These are phyloP conservation scores for Muntiacus reevesi DNA, from an alignment of 2,113 vertebrate species.

Conservation along the genomic window DNA sequence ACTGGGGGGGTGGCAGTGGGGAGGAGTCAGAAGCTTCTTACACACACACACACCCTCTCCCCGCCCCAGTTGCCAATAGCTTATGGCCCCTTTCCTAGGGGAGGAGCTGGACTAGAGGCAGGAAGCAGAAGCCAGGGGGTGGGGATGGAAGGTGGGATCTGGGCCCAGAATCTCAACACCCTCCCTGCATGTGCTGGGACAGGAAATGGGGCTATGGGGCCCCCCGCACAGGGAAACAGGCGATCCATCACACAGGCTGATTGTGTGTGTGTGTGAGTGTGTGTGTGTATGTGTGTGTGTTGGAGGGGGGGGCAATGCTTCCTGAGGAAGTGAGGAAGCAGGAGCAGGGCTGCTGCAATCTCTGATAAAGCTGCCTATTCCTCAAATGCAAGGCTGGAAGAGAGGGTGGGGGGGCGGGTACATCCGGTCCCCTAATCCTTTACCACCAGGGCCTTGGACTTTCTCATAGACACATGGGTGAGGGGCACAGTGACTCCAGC, in stretches of 20 bases:
- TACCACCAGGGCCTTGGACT: not conserved
- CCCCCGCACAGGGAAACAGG: constrained; percentile 57
- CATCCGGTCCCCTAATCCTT: not conserved
- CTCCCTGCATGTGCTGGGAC: constrained; percentile 49
- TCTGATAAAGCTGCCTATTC: constrained; percentile 52
- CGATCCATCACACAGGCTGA: constrained; percentile 49
- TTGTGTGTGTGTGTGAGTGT: not conserved
- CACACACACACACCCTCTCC: not conserved
- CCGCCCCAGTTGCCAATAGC: not conserved
- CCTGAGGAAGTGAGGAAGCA: constrained; percentile 75
- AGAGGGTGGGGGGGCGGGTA: not conserved
- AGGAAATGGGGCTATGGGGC: constrained; percentile 69
- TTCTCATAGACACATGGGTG: not conserved
- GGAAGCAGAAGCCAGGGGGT: constrained; percentile 30
- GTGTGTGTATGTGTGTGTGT: not conserved
- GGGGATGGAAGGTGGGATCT: constrained; percentile 53
- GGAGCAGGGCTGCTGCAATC: constrained; percentile 33
- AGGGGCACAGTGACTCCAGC: not conserved
- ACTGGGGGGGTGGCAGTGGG: constrained; percentile 75
- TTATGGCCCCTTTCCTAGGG: constrained; percentile 35
- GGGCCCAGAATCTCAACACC: constrained; percentile 54
- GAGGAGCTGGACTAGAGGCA: constrained; percentile 35
- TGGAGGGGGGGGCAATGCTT: constrained; percentile 20
- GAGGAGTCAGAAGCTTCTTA: not conserved
- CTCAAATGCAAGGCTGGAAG: constrained; percentile 21